phyloP scores from a whole-genome alignment of 2,888 invertebrate genomes.

The Drosophila anceps region DNA sequence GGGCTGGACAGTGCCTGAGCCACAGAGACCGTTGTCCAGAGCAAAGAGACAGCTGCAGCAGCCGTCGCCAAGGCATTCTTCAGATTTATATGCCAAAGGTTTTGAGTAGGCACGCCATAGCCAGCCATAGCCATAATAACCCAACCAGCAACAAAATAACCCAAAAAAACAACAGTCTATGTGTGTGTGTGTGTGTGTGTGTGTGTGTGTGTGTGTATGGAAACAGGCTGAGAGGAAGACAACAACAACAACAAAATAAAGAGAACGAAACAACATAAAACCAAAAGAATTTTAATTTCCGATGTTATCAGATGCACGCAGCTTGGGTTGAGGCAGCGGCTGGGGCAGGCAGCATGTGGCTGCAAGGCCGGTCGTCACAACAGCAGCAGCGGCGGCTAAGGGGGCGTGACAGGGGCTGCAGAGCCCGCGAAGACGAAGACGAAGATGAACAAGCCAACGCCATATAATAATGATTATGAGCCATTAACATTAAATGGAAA shows the following conservation, averaged over 20 bases:
- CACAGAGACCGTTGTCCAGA: constrained; percentile 21
- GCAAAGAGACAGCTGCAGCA: constrained; percentile 39
- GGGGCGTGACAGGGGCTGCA: constrained; percentile 39
- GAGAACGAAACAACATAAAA: constrained; percentile 73
- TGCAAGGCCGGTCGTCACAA: constrained; percentile 70
- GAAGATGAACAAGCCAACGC: constrained; percentile 77
- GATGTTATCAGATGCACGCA: constrained; percentile 83
- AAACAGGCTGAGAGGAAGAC: constrained; percentile 55
- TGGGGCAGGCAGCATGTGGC: constrained; percentile 46
- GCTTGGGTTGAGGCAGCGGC: constrained; percentile 52
- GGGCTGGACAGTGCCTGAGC: constrained; percentile 10
- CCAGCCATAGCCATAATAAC: constrained; percentile 64
- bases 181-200: constrained; percentile 30
- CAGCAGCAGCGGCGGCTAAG: constrained; percentile 14
- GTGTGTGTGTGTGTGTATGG: constrained; percentile 46
- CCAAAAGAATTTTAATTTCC: constrained; percentile 84
- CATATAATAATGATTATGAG: constrained; percentile 83
- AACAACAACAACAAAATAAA: constrained; percentile 24
- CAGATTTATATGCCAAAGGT: constrained; percentile 78
- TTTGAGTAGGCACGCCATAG: constrained; percentile 66
- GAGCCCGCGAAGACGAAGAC: constrained; percentile 45
- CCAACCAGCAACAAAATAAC: constrained; percentile 66
- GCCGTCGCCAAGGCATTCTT: constrained; percentile 70
- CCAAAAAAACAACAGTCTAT: constrained; percentile 51
- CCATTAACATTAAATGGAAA: constrained; percentile 82